Evolutionary conservation across 2,888 invertebrate species (phyloP), one percentile per base, ranked within the genome.

Genomic region (Tenthredo amoena): DNA sequence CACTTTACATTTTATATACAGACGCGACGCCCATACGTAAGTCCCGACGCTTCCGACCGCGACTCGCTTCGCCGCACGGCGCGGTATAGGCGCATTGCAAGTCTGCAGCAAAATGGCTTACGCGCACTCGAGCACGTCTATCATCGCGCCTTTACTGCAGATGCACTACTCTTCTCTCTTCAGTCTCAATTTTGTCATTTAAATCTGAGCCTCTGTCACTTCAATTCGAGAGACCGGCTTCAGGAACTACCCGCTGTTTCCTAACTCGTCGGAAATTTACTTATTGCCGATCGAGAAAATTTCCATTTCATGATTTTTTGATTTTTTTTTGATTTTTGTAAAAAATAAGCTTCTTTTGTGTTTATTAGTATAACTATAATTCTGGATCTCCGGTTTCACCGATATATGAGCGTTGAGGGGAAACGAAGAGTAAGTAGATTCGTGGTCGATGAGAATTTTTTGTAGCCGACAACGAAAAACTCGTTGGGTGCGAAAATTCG

Each of bases 91-190:
- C 21, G 26, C 62, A 31, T 77, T 26, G 50, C 31, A 26, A 47
- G 26, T 77, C 50, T 55, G 9, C n/a, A 34, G 77, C 77, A 77
- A 77, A 77, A 77, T 77, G 77, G 77, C 77, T 77, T 55, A 55
- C 77, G 77, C 77, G 77, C 77, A 77, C 77, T 77, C 77, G 77
- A 77, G 77, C 31, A 74, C 72, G 77, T 77, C 55, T 55, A 77
- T 77, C 50, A 55, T 55, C 47, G 55, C 50, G 50, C 18, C 47
- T 50, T 31, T 55, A n/a, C 47, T 40, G 12, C 47, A 47, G 47
- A 47, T 47, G 47, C 47, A 47, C 9, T 26, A 26, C 26, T 21
- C 15, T 15, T 34, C 34, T 71, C 71, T 37, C n/a, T 37, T 18
- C 34, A 34, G 71, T 43, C 21, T 74, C 72, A 74, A 43, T 74